phyloP scores from a whole-genome alignment of 2,113 vertebrate species.

The Pao palembangensis region DNA sequence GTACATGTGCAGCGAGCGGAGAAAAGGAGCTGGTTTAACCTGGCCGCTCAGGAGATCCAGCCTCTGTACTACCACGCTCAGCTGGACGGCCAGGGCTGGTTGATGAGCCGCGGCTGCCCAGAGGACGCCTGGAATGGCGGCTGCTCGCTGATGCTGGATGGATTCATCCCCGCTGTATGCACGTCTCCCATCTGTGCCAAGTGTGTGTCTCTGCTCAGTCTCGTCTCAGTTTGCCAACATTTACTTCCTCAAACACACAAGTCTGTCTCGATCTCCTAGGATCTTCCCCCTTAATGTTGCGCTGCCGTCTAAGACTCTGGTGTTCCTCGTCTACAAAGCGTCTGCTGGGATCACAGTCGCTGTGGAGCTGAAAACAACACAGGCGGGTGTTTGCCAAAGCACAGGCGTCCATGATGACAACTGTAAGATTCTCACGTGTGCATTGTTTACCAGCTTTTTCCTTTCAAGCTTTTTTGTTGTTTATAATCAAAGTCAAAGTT shows the following conservation, averaged over 20 bases:
- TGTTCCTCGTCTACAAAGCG: constrained; percentile 82
- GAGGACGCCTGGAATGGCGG: constrained; percentile 86
- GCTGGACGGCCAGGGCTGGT: constrained; percentile 54
- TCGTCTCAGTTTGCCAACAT: neutral
- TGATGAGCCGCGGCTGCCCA: constrained; percentile 78
- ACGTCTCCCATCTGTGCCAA: constrained; percentile 62
- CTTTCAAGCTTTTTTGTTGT: too few relatives aligned
- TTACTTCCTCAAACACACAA: neutral
- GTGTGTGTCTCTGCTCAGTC: constrained; percentile 60
- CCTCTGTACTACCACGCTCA: constrained; percentile 72
- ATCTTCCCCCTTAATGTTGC: constrained; percentile 85
- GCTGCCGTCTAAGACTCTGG: constrained; percentile 68
- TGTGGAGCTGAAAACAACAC: constrained; percentile 77
- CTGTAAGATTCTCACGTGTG: constrained; percentile 47
- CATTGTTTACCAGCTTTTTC: neutral
- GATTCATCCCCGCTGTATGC: constrained; percentile 67
- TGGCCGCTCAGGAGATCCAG: constrained; percentile 84
- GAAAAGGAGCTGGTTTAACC: constrained; percentile 82
- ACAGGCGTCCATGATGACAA: constrained; percentile 27
- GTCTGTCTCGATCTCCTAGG: constrained; percentile 60
- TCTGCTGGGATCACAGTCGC: constrained; percentile 56
- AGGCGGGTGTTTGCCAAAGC: constrained; percentile 37
- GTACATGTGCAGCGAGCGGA: constrained; percentile 72
- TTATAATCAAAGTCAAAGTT: too few relatives aligned
- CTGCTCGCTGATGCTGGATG: constrained; percentile 83